Evolutionary conservation across 2,113 vertebrate genomes (phyloP).

Genomic region (Trichomycterus rosablanca): DNA sequence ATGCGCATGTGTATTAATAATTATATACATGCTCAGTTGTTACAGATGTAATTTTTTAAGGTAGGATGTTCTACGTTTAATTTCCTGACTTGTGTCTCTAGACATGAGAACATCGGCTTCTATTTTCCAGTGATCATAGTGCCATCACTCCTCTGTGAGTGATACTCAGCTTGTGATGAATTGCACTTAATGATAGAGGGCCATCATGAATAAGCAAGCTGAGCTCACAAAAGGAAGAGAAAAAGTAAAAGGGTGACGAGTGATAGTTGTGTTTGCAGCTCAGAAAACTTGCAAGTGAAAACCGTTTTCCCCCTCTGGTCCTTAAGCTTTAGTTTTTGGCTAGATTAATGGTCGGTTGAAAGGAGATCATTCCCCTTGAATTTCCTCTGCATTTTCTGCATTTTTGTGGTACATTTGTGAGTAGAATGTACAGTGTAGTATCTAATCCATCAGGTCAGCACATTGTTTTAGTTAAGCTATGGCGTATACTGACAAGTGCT

Average conservation of each 20-base stretch:
- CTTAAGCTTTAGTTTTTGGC: slow-evolving; percentile 40
- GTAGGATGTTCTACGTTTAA: no score
- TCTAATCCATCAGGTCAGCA: slow-evolving; percentile 6
- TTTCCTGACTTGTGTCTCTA: no score
- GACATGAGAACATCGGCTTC: slow-evolving; percentile 5
- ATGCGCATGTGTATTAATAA: no score
- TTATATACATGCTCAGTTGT: no score
- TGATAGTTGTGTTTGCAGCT: slow-evolving; percentile 59
- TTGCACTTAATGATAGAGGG: slow-evolving; percentile 49
- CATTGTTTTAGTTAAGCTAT: no score
- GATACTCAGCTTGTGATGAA: slow-evolving; percentile 56
- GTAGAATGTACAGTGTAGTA: slow-evolving; percentile 5
- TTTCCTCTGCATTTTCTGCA: slow-evolving; percentile 15
- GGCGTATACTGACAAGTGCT: no score
- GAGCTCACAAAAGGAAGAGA: slow-evolving; percentile 36
- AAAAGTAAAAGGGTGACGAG: slow-evolving; percentile 52
- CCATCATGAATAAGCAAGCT: slow-evolving; percentile 59
- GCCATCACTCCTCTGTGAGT: slow-evolving; percentile 44
- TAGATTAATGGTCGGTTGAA: slow-evolving; percentile 47
- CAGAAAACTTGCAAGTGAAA: slow-evolving; percentile 51
- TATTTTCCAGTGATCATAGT: slow-evolving; percentile 9
- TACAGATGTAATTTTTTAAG: no score
- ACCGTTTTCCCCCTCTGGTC: slow-evolving; percentile 52
- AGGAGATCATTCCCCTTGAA: slow-evolving; percentile 39
- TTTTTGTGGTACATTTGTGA: neutral